Percentiles rank a stretch among this genome's conserved stretches.
phyloP scores from a whole-genome alignment of 1,140 invertebrate genomes.

The Coenobita brevimanus region DNA sequence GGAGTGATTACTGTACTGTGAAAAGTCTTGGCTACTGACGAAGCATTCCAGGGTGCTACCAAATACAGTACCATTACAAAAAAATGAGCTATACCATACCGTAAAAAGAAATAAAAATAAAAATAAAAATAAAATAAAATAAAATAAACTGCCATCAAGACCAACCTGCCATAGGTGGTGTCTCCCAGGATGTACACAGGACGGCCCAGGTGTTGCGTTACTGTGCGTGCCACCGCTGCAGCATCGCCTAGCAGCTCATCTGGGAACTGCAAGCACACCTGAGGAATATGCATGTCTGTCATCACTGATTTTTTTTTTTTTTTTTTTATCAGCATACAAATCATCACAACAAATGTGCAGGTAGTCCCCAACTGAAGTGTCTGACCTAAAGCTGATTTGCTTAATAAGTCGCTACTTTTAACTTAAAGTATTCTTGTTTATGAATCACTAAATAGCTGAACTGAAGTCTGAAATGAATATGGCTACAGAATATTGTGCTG shows the following conservation, averaged over 20 bases:
- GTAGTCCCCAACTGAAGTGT: not conserved
- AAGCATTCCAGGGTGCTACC: too few relatives aligned
- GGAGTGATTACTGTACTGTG: too few relatives aligned
- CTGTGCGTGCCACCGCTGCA: slow-evolving; percentile 79
- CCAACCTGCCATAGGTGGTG: slow-evolving; percentile 91
- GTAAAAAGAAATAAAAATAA: not conserved
- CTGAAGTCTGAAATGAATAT: too few relatives aligned
- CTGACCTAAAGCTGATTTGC: not conserved
- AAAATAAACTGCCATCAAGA: slow-evolving; percentile 63
- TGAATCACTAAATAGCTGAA: too few relatives aligned
- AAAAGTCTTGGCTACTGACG: too few relatives aligned
- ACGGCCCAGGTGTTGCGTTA: slow-evolving; percentile 78
- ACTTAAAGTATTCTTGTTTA: too few relatives aligned
- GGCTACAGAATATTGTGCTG: too few relatives aligned
- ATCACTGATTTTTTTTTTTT: not conserved
- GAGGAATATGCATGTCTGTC: slow-evolving; percentile 41
- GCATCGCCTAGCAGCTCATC: slow-evolving; percentile 85
- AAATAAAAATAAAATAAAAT: not conserved
- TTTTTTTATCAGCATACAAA: not conserved
- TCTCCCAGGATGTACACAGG: slow-evolving; percentile 92
- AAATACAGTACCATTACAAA: not conserved
- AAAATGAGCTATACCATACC: not conserved
- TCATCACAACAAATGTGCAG: not conserved
- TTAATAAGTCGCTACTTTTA: too few relatives aligned
- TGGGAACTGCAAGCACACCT: slow-evolving; percentile 94